These are phyloP conservation scores for Erythrolamprus reginae DNA, from an alignment of 2,113 vertebrate genomes.

Conservation along the genomic window DNA sequence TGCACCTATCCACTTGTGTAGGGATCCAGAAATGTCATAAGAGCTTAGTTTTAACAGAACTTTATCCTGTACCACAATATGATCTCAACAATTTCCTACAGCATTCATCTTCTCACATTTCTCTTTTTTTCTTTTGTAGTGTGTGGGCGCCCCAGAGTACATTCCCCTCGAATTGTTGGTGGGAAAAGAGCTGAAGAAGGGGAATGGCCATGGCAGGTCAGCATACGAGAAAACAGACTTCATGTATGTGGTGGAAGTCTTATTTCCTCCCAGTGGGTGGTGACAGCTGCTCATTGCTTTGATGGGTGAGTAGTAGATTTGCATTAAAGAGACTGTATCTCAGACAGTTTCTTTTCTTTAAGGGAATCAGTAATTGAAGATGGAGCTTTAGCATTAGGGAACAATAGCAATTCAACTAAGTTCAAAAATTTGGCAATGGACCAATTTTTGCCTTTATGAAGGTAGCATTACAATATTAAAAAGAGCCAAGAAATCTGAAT, in stretches of 20 bases:
- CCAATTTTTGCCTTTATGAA: neutral
- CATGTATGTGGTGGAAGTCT: conserved; percentile 67
- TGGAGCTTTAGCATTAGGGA: neutral
- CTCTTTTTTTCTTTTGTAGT: conserved; percentile 18
- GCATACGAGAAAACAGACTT: conserved; percentile 50
- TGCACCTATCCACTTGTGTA: no score
- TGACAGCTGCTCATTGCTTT: conserved; percentile 66
- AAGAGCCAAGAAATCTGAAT: neutral
- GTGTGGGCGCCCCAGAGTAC: conserved; percentile 47
- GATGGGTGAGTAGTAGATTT: conserved; percentile 40
- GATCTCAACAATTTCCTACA: neutral
- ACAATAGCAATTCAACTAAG: neutral
- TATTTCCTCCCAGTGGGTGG: conserved; percentile 55
- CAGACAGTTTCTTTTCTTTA: neutral
- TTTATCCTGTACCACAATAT: neutral
- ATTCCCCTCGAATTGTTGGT: conserved; percentile 51
- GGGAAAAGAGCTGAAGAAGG: conserved; percentile 39
- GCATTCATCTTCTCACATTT: neutral
- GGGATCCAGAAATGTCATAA: no score
- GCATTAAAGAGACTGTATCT: neutral
- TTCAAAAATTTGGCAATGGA: neutral
- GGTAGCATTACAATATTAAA: neutral
- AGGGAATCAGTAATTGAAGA: neutral
- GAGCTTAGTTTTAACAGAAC: no score
- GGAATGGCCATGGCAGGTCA: conserved; percentile 71